Evolutionary conservation across 64 coral and sea anemone genomes (phyloP).

Genomic region (Catalaphyllia jardinei): DNA sequence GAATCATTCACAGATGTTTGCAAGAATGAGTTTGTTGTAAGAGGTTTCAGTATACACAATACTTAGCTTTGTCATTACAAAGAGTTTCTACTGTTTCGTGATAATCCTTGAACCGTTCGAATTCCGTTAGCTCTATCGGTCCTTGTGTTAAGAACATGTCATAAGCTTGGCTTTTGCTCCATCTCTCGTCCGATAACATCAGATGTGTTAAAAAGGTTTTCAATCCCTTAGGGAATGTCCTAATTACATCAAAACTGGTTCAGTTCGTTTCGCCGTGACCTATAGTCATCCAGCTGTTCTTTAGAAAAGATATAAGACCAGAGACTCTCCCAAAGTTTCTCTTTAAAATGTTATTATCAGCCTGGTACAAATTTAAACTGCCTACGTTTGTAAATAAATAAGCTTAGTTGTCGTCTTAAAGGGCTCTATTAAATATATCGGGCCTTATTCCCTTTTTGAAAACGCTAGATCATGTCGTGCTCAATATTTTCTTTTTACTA

Average conservation of each 20-base stretch:
- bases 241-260: not conserved
- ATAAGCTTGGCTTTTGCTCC: not conserved
- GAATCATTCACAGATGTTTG: conserved; percentile 33
- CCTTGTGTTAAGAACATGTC: not conserved
- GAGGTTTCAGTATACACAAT: conserved; percentile 13
- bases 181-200: not conserved
- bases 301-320: not conserved
- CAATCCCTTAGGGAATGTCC: not conserved
- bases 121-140: not conserved
- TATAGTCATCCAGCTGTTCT: not conserved
- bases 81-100: not conserved
- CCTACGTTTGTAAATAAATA: not conserved
- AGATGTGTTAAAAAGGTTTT: not conserved
- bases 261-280: not conserved
- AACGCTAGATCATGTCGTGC: not conserved
- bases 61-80: not conserved
- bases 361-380: not conserved
- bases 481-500: not conserved
- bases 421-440: not conserved
- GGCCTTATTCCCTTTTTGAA: not conserved
- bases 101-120: not conserved
- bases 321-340: not conserved
- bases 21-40: conserved; percentile 1
- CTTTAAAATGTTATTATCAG: not conserved
- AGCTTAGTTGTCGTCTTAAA: not conserved